These are phyloP conservation scores for Rhodophaea formosa DNA, from an alignment of 2,888 invertebrate species.

Conservation along the genomic window DNA sequence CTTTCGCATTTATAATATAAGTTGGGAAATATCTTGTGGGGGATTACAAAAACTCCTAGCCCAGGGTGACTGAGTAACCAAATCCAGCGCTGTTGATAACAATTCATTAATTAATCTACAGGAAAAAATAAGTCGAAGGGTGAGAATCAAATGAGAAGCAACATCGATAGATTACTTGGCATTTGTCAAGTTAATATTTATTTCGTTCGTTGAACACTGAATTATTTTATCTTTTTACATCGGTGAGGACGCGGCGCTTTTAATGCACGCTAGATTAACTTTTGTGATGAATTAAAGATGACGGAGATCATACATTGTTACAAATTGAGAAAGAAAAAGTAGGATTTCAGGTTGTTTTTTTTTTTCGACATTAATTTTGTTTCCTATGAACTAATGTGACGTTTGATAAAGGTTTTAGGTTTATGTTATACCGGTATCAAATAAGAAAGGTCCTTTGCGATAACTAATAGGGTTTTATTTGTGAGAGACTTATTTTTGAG, in stretches of 20 bases:
- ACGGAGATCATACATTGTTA: neutral
- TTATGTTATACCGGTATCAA: too few species aligned
- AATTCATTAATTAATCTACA: conserved; percentile 73
- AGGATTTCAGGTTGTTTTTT: too few species aligned
- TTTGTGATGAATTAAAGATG: neutral
- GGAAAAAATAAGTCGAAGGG: conserved; percentile 59
- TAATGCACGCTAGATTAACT: conserved; percentile 6
- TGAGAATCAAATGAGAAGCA: conserved; percentile 46
- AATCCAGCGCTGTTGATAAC: conserved; percentile 45
- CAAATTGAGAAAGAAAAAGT: neutral
- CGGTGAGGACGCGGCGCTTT: neutral
- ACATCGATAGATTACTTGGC: conserved; percentile 48
- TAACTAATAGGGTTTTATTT: too few species aligned
- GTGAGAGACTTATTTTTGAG: too few species aligned
- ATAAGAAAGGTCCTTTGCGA: too few species aligned
- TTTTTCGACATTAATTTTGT: too few species aligned
- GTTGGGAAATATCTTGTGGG: too few species aligned
- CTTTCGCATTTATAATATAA: too few species aligned
- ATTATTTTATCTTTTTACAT: conserved; percentile 15
- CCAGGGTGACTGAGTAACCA: too few species aligned
- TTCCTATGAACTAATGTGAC: too few species aligned
- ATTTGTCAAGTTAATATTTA: conserved; percentile 55
- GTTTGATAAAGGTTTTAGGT: too few species aligned
- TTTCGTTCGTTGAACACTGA: conserved; percentile 25
- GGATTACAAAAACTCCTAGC: too few species aligned